Base-by-base conservation (phyloP, 2,888 invertebrate genomes). In the Cabera pusaria region DNA sequence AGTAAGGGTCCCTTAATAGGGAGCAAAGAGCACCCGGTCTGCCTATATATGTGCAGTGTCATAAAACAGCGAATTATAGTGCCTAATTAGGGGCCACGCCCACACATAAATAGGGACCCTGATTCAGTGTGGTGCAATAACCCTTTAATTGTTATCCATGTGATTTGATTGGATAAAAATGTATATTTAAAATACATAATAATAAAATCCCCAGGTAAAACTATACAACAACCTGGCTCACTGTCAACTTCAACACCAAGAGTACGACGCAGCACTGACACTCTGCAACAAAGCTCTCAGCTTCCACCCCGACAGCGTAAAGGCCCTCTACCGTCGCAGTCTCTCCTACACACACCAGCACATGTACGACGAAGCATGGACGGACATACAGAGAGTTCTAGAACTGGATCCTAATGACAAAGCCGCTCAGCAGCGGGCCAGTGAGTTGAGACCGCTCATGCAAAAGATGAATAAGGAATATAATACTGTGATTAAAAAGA, bases 291-390 rank as follows among this genome's bases (percentile, higher is more conserved):
- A 93, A 58, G 97, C 94, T 0, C 75, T 99, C 1, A 91, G 91
- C 35, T 65, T 94, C n/a, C 94, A 96, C 57, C 79, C 92, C 0
- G 90, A 92, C 4, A 98, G 95, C 70, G 92, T 94, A 1, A 99
- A 99, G 77, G 97, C 96, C 0, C 81, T 95, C 0, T 99, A 97
- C 80, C 91, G 99, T 51, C 88, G 96, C 44, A 96, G 96, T 4
- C 91, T 94, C 73, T 95, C 97, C 0, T 90, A 92, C 83, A 78
- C 85, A 11, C 89, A 90, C 23, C 73, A 93, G 0, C 82, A 89
- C 19, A 91, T 94, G 72, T 93, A 92, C 50, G 93, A 94, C 32
- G 90, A 91, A 38, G 95, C 95, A 0, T 84, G 91, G 65, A 61
- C 64, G 1, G 91, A 91, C 57, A 90, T 93, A 12, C 90, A 91